Evolutionary conservation across 2,113 vertebrate genomes (phyloP), one percentile per base, ranked within the genome.

Genomic region (Oenanthe melanoleuca): DNA sequence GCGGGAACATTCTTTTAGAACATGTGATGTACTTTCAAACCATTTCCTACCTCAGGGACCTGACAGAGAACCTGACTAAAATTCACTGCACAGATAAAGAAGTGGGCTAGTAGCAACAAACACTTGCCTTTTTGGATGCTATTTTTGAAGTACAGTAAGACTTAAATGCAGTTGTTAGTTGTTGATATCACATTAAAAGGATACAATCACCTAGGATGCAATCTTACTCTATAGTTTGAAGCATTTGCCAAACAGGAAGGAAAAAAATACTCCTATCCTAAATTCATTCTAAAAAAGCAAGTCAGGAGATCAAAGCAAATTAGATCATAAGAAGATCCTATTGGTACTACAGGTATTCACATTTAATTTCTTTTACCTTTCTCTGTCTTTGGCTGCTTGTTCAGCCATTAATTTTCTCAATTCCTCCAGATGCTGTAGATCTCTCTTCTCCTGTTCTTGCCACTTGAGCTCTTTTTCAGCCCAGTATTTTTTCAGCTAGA

Each of bases 401-500:
- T 99, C 98, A 85, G 98, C 98, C 98, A 99, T 98, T 91, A 98
- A 57, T 89, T 97, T 97, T 95, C 98, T 99, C 85, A 99, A 80
- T 96, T 98, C 96, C 67, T 98, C 97, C 47, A 99, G 97, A 85
- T 87, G 97, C 53, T 86, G 95, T 75, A 98, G 97, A 82, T 99
- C 98, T 91, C 97, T 98, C 92, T 92, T 95, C 97, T 98, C 98
- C 93, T 98, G 96, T 70, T 97, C 96, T 92, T 98, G 97, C 97
- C 98, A 98, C 89, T 97, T 98, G 88, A 95, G 97, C 91, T 98
- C 96, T 97, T 99, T 98, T 90, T 98, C 97, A 82, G 98, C 96
- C 97, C 98, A 96, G 97, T 98, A 99, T 93, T 98, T 98, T 93
- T 96, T 98, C 94, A 99, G 96, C 99, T 99, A 95, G 61, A 72